Evolutionary conservation across 2,888 invertebrate genomes (phyloP).

Genomic region (Lutraria lutraria): DNA sequence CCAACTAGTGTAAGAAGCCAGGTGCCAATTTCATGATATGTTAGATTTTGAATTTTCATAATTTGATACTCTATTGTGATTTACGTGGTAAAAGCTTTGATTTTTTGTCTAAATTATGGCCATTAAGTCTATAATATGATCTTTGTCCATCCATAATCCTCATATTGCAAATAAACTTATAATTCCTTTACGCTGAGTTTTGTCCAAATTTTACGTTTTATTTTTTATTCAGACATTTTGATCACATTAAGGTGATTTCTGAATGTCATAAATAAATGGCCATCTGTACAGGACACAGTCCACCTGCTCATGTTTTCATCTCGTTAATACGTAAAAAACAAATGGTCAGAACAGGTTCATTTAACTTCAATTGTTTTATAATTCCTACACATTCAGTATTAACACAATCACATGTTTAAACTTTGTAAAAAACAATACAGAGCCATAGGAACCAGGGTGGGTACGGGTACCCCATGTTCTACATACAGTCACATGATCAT

Average conservation of each 20-base stretch:
- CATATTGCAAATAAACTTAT: background rate
- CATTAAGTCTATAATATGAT: conserved; percentile 33
- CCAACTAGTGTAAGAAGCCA: background rate
- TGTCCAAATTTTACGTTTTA: background rate
- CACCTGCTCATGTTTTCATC: background rate
- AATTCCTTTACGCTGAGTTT: background rate
- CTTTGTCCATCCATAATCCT: conserved; percentile 32
- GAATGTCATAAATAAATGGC: conserved; percentile 8
- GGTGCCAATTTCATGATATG: conserved; percentile 22
- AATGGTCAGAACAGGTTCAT: too few relatives aligned
- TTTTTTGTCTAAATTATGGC: conserved; percentile 37
- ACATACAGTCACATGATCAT: too few relatives aligned
- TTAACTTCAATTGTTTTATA: too few relatives aligned
- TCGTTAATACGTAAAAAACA: background rate
- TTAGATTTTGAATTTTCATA: conserved; percentile 36
- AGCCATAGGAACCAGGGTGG: too few relatives aligned
- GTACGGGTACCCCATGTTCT: too few relatives aligned
- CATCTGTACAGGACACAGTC: background rate
- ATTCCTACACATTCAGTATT: too few relatives aligned
- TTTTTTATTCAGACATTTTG: background rate
- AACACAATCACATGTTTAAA: too few relatives aligned
- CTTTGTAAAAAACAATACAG: too few relatives aligned
- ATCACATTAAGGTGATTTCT: background rate
- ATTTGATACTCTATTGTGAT: conserved; percentile 31
- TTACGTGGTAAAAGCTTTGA: conserved; percentile 4